Conservation (phyloP, 1,140 invertebrate genomes). For the Lepidostoma basale region DNA sequence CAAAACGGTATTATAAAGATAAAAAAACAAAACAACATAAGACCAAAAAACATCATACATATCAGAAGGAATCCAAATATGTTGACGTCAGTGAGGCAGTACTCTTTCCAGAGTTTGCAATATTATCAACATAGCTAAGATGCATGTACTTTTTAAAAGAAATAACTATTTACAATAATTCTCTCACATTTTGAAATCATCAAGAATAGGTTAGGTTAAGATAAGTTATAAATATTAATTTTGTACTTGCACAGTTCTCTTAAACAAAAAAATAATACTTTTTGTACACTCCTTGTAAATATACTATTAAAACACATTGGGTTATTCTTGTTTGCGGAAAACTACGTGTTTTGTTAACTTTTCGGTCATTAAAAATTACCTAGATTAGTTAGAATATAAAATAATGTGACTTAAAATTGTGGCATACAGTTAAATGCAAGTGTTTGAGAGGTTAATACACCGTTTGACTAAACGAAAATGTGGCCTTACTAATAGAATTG, state of each 20-base stretch:
- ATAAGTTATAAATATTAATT: slow-evolving; percentile 20
- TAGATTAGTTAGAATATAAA: too few species aligned
- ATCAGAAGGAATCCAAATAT: too few species aligned
- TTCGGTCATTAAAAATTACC: background rate
- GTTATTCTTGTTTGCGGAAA: background rate
- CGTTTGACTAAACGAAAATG: background rate
- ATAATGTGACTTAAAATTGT: background rate
- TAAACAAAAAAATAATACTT: slow-evolving; percentile 2
- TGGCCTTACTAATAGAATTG: background rate
- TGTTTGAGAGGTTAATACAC: background rate
- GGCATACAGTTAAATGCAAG: background rate
- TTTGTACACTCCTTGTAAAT: background rate
- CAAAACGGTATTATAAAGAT: too few species aligned
- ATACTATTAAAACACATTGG: background rate
- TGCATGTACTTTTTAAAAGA: background rate
- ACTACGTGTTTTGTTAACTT: background rate
- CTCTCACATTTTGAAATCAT: background rate
- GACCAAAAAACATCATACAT: too few species aligned
- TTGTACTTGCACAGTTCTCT: slow-evolving; percentile 22
- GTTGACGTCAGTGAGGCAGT: too few species aligned
- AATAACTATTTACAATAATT: background rate
- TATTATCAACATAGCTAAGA: too few species aligned
- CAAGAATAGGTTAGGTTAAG: background rate
- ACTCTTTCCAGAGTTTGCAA: too few species aligned
- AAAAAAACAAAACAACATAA: too few species aligned